phyloP scores from a whole-genome alignment of 2,113 vertebrate genomes.

The Neolamprologus falcicula region DNA sequence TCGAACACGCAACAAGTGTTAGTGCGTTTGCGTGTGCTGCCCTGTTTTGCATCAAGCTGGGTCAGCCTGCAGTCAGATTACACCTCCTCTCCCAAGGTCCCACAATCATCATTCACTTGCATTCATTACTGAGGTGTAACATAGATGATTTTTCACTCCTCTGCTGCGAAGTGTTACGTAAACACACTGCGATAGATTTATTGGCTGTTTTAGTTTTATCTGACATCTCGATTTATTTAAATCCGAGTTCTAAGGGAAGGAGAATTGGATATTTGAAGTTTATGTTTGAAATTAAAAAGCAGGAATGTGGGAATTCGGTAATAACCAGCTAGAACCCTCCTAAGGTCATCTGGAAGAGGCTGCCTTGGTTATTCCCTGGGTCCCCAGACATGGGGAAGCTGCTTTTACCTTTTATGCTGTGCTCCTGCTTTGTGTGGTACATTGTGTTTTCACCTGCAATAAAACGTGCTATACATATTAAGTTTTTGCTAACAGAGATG shows the following conservation, averaged over 20 bases:
- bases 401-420: background rate
- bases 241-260: background rate
- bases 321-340: background rate
- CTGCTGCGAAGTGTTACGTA: background rate
- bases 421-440: background rate
- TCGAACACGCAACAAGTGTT: background rate
- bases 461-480: background rate
- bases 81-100: slow-evolving; percentile 15
- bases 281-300: background rate
- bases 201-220: background rate
- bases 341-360: background rate
- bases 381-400: background rate
- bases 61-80: slow-evolving; percentile 6
- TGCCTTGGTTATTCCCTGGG: background rate
- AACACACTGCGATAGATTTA: slow-evolving; percentile 9
- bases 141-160: slow-evolving; percentile 2
- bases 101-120: slow-evolving; percentile 21
- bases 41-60: slow-evolving; percentile 24
- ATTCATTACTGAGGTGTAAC: slow-evolving; percentile 23
- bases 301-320: background rate
- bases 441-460: background rate
- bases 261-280: background rate
- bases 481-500: background rate
- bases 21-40: background rate
- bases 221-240: background rate